Conservation (phyloP, 2,888 invertebrate species). For the Habrosyne pyritoides region DNA sequence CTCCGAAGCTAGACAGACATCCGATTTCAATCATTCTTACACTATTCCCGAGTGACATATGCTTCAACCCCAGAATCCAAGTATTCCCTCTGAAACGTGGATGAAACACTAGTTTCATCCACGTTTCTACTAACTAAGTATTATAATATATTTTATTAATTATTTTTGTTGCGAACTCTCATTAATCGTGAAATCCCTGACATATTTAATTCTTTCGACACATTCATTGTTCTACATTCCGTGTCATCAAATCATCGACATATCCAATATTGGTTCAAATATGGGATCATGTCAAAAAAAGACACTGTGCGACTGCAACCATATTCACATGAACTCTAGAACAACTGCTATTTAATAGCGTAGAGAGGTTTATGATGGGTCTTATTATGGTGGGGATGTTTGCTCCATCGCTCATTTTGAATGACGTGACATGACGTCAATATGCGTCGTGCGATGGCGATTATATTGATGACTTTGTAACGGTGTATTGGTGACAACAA, state of each 20-base stretch:
- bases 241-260: neutral
- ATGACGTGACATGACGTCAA: neutral
- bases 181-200: too few species aligned
- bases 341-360: neutral
- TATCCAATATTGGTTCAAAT: neutral
- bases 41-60: too few species aligned
- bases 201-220: neutral
- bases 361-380: neutral
- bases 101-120: too few species aligned
- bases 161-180: too few species aligned
- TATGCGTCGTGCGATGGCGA: neutral
- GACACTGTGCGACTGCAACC: neutral
- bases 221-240: neutral
- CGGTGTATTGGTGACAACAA: conserved; percentile 4
- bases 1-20: too few species aligned
- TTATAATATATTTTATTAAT: too few species aligned
- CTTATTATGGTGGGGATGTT: neutral
- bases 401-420: neutral
- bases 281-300: neutral
- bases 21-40: too few species aligned
- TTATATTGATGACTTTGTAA: conserved; percentile 1
- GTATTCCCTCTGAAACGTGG: too few species aligned
- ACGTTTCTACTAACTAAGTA: too few species aligned
- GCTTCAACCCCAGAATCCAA: too few species aligned
- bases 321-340: neutral